These are phyloP conservation scores for Pelagia noctiluca DNA, from an alignment of 30 jellyfish, hydroid and myxozoan species.

Conservation along the genomic window DNA sequence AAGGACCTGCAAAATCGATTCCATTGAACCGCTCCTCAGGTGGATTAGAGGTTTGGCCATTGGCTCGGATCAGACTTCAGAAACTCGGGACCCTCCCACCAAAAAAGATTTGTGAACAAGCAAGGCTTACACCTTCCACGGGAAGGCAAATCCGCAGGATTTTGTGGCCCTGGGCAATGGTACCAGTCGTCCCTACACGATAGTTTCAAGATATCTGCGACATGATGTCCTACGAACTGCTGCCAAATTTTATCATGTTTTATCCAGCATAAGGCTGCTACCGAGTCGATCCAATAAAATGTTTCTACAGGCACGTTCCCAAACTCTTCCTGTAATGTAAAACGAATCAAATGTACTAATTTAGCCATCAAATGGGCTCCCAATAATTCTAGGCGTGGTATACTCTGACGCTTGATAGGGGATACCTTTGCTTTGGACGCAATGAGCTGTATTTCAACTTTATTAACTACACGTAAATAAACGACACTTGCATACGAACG, in stretches of 20 bases:
- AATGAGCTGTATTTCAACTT: slow-evolving; percentile 30
- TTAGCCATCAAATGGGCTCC: too few species aligned
- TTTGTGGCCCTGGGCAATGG: slow-evolving; percentile 19
- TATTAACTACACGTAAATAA: slow-evolving; percentile 50
- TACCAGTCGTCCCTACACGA: slow-evolving; percentile 1
- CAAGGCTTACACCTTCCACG: background rate
- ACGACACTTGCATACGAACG: slow-evolving; percentile 65
- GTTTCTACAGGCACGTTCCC: background rate
- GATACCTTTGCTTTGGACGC: slow-evolving; percentile 81
- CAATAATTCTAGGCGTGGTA: too few species aligned
- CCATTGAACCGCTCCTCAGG: slow-evolving; percentile 29
- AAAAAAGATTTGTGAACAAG: slow-evolving; percentile 21
- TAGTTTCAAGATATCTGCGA: slow-evolving; percentile 4
- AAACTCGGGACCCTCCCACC: slow-evolving; percentile 73
- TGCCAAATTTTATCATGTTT: too few species aligned
- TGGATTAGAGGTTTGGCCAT: slow-evolving; percentile 21
- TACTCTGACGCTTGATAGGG: too few species aligned
- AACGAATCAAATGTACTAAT: too few species aligned
- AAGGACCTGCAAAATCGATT: slow-evolving; percentile 55
- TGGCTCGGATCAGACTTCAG: slow-evolving; percentile 9
- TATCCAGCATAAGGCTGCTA: too few species aligned
- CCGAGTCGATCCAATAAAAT: too few species aligned
- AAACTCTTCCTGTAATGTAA: too few species aligned
- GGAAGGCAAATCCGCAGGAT: background rate
- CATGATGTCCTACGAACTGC: background rate